Conservation (phyloP, 2,797 vertebrate species). For the Bovichtus diacanthus region DNA sequence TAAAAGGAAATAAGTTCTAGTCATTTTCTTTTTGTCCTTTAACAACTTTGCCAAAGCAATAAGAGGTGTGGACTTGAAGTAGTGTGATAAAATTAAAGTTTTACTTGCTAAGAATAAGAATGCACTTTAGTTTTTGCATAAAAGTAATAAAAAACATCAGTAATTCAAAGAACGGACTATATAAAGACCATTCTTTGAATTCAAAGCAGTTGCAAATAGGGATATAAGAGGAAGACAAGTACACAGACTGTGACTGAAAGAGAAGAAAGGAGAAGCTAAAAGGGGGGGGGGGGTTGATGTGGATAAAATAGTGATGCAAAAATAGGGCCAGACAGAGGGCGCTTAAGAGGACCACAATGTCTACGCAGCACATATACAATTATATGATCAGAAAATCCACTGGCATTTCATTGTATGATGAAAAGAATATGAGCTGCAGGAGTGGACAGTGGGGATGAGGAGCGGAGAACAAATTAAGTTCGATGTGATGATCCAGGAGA, state of each 20-base stretch:
- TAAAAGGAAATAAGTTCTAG: not conserved
- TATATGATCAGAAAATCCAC: conserved; percentile 37
- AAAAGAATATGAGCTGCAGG: conserved; percentile 40
- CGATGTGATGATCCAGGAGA: conserved; percentile 25
- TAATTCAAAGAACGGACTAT: conserved; percentile 26
- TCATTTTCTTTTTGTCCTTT: conserved; percentile 17
- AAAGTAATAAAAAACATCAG: conserved; percentile 20
- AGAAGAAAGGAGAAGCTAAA: conserved; percentile 24
- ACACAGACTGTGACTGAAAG: not conserved
- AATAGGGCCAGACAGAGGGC: conserved; percentile 17
- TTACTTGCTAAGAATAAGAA: conserved; percentile 20
- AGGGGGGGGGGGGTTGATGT: not conserved
- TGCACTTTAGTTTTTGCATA: conserved; percentile 30
- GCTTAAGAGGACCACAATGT: not conserved
- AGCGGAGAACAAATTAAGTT: conserved; percentile 4
- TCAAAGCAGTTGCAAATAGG: conserved; percentile 24
- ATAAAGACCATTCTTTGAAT: conserved; percentile 29
- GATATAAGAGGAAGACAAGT: conserved; percentile 6
- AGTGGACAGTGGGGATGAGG: conserved; percentile 25
- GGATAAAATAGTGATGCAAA: conserved; percentile 35
- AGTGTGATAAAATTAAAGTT: conserved; percentile 26
- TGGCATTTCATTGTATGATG: conserved; percentile 25
- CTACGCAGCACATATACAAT: conserved; percentile 40
- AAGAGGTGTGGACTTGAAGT: conserved; percentile 16
- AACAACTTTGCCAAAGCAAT: conserved; percentile 30